phyloP scores from a whole-genome alignment of 2,797 vertebrate species.

The Spatula versicolor region DNA sequence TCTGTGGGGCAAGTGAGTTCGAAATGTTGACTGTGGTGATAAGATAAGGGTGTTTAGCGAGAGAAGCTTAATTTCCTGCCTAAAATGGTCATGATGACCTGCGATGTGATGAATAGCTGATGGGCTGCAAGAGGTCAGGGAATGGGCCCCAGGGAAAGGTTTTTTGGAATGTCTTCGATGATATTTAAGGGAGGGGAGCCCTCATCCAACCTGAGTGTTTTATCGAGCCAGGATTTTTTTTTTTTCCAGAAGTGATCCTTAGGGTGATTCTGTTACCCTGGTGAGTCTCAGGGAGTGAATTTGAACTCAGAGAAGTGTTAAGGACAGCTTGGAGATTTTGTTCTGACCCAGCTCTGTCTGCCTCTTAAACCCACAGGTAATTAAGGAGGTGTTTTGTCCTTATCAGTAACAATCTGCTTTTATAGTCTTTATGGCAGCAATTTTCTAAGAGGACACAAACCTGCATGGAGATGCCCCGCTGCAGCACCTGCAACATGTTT shows the following conservation, averaged over 20 bases:
- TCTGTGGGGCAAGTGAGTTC: not conserved
- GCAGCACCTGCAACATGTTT: not conserved
- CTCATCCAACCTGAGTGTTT: not conserved
- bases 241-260: not conserved
- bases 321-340: not conserved
- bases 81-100: not conserved
- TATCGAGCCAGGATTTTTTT: not conserved
- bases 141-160: not conserved
- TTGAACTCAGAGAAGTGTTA: not conserved
- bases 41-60: not conserved
- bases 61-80: slow-evolving; percentile 28
- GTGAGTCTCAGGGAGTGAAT: not conserved
- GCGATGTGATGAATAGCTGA: not conserved
- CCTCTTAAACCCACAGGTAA: not conserved
- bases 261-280: not conserved
- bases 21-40: not conserved
- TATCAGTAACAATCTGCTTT: not conserved
- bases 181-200: not conserved
- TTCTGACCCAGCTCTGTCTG: not conserved
- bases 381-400: not conserved
- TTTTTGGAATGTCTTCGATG: not conserved
- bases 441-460: not conserved
- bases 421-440: not conserved
- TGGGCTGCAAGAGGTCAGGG: not conserved
- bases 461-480: not conserved